These are phyloP conservation scores for Dreissena polymorpha DNA, from an alignment of 1,140 invertebrate genomes.

Conservation along the genomic window DNA sequence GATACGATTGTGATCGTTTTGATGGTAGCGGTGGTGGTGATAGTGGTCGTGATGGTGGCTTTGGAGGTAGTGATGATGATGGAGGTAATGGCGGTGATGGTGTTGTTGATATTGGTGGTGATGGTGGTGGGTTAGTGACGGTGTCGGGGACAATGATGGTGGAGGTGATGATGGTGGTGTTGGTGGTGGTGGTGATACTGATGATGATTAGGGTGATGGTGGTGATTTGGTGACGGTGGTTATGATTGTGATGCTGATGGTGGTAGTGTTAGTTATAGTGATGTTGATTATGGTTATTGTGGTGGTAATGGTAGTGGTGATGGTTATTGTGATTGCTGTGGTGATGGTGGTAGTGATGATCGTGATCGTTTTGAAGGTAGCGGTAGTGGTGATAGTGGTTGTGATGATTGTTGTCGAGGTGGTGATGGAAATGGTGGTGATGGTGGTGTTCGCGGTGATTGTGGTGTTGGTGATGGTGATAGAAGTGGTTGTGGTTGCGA, in stretches of 20 bases:
- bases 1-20: neutral
- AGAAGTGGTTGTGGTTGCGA: neutral
- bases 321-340: neutral
- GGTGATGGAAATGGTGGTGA: neutral
- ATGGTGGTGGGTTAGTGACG: slow-evolving; percentile 1
- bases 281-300: slow-evolving; percentile 12
- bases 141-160: neutral
- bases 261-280: slow-evolving; percentile 15
- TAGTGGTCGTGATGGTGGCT: neutral
- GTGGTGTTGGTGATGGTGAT: neutral
- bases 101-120: slow-evolving; percentile 18
- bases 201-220: neutral
- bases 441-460: neutral
- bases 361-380: neutral
- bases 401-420: neutral
- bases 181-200: neutral
- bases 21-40: neutral
- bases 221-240: neutral
- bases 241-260: neutral
- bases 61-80: neutral
- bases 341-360: neutral
- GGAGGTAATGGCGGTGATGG: neutral
- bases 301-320: neutral
- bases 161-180: neutral
- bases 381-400: neutral